These are phyloP conservation scores for Lithobates pipiens DNA, from an alignment of 2,797 vertebrate species.

Conservation along the genomic window DNA sequence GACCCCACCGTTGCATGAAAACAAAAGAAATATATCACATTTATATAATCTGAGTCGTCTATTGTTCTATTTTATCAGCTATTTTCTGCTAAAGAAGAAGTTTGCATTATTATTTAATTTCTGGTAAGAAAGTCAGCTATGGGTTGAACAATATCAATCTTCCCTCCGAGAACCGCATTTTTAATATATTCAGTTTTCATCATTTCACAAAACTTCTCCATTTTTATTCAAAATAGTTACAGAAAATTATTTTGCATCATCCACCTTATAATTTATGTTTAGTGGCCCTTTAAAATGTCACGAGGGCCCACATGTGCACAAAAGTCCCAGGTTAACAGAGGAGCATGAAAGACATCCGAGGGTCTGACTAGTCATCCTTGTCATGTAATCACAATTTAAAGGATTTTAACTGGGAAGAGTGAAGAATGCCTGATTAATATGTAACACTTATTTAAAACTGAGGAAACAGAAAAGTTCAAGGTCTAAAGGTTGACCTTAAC, in stretches of 20 bases:
- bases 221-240: no score
- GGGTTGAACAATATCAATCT: no score
- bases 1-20: no score
- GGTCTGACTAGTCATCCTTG: slow-evolving; percentile 71
- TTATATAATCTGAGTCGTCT: no score
- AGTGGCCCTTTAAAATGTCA: not conserved
- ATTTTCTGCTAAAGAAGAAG: no score
- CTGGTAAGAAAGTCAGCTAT: no score
- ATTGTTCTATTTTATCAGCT: no score
- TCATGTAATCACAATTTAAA: slow-evolving; percentile 74
- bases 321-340: not conserved
- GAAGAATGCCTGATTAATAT: slow-evolving; percentile 72
- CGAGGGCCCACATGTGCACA: not conserved
- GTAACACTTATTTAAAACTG: slow-evolving; percentile 71
- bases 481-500: slow-evolving; percentile 70
- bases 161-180: no score
- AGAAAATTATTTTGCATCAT: not conserved
- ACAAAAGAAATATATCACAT: no score
- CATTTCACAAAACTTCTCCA: no score
- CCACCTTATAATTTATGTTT: not conserved
- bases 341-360: slow-evolving; percentile 64
- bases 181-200: no score
- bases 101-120: no score
- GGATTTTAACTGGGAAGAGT: slow-evolving; percentile 65
- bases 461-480: slow-evolving; percentile 69